Evolutionary conservation across 2,113 vertebrate species (phyloP).

Genomic region (Apaloderma vittatum): DNA sequence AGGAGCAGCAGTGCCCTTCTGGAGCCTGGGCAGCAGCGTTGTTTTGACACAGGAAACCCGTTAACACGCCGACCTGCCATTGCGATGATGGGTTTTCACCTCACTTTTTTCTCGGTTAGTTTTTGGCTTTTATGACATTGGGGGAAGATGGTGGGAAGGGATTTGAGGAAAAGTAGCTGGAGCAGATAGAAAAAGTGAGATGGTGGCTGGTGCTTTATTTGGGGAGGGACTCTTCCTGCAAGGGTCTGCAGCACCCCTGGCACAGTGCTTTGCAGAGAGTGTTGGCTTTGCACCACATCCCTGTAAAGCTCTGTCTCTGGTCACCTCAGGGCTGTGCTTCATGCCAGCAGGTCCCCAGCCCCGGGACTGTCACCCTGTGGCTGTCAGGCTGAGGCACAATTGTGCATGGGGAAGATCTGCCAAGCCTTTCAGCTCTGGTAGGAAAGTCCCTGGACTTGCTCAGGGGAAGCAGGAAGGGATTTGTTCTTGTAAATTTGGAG

Average conservation of each 20-base stretch:
- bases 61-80: not conserved
- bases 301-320: fast-evolving
- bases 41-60: slow-evolving; percentile 7
- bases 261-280: fast-evolving
- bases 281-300: not conserved
- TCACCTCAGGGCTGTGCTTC: not conserved
- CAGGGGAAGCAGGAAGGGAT: not conserved
- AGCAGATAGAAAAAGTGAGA: not conserved
- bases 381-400: not conserved
- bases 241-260: not conserved
- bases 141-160: not conserved
- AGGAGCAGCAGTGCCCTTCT: slow-evolving; percentile 9
- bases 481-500: not conserved
- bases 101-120: not conserved
- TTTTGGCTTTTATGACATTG: not conserved
- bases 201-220: not conserved
- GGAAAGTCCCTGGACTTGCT: not conserved
- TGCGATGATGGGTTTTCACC: fast-evolving
- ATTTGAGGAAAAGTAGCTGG: not conserved
- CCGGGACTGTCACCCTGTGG: not conserved
- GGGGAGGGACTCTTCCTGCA: fast-evolving
- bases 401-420: fast-evolving
- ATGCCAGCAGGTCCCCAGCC: not conserved
- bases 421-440: not conserved
- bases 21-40: slow-evolving; percentile 9